These are phyloP conservation scores for Babyrousa celebensis DNA, from an alignment of 2,797 vertebrate species.

Conservation along the genomic window DNA sequence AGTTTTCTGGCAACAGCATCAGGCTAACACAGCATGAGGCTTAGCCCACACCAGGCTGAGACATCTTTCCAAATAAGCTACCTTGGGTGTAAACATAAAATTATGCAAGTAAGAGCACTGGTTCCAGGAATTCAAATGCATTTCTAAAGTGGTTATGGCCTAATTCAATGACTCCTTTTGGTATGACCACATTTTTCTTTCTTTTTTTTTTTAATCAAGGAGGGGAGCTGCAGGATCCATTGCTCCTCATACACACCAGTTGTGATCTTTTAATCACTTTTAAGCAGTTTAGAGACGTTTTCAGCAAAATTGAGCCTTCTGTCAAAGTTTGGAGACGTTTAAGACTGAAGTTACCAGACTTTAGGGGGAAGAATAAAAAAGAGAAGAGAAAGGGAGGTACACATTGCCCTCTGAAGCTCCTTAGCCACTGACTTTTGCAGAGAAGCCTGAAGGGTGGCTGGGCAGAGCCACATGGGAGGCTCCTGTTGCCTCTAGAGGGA, in stretches of 20 bases:
- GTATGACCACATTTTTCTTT: neutral
- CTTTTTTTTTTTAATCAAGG: neutral
- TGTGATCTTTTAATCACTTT: neutral
- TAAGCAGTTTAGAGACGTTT: neutral
- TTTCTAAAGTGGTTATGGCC: neutral
- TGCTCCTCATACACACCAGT: neutral
- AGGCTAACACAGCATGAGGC: neutral
- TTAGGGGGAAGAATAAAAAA: neutral
- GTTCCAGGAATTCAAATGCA: neutral
- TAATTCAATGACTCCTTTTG: neutral
- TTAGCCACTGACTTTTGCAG: neutral
- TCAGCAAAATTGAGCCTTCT: neutral
- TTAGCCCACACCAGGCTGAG: neutral
- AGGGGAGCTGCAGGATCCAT: neutral
- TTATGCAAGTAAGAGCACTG: neutral
- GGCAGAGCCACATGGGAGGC: neutral
- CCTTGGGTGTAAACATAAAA: neutral
- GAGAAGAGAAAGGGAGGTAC: neutral
- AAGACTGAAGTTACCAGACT: neutral
- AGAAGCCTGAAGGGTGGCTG: neutral
- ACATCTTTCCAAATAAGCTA: neutral
- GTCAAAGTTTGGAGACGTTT: neutral
- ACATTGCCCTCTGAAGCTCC: neutral
- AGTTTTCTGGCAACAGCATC: neutral
- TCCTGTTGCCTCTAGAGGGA: neutral